Base-by-base conservation (phyloP, 2,797 vertebrate genomes). In the Masticophis lateralis region DNA sequence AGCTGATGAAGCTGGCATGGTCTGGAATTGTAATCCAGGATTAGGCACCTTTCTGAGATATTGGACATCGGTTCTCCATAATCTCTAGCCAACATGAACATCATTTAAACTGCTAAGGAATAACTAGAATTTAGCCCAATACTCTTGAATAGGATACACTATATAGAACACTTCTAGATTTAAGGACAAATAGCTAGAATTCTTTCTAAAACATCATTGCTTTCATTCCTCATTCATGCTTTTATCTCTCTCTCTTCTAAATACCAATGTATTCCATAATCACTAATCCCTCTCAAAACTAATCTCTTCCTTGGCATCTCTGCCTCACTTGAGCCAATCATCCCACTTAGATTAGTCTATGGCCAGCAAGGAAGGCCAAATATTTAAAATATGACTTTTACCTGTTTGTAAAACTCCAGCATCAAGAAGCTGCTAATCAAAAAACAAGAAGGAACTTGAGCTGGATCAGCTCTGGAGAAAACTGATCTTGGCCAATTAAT, bases 401-500 rank as follows among this genome's bases (percentile, higher is more conserved):
- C 61, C 47, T 86, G 61, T 32, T 83, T 7, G 7, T 63, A 1
- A 94, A 91, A 88, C 86, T 87, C 93, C 88, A 0, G 0, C 87
- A 86, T 91, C 37, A 56, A 90, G 32, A 0, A 0, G 60, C 53
- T 93, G 51, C 79, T 25, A 4, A 1, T 0, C 87, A 86, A 86
- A 69, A 66, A 95, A 32, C 7, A 0, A 91, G 0, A 0, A 95
- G 96, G 96, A 97, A 97, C 61, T 63, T 0, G 94, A 97, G 96
- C 96, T 4, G 5, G 53, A 32, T 2, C 92, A 94, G 87, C 86
- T 91, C 25, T 61, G 0, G 1, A 91, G 91, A 96, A 97, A 96
- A 83, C 94, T 92, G 92, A 90, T 95, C 92, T 53, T 13, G 79
- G 37, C 86, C 95, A 97, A 97, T 95, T 92, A 97, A 97, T 97